Percentiles rank a stretch among this genome's conserved stretches.
phyloP scores from a whole-genome alignment of 2,113 vertebrate species.

The Sander lucioperca region DNA sequence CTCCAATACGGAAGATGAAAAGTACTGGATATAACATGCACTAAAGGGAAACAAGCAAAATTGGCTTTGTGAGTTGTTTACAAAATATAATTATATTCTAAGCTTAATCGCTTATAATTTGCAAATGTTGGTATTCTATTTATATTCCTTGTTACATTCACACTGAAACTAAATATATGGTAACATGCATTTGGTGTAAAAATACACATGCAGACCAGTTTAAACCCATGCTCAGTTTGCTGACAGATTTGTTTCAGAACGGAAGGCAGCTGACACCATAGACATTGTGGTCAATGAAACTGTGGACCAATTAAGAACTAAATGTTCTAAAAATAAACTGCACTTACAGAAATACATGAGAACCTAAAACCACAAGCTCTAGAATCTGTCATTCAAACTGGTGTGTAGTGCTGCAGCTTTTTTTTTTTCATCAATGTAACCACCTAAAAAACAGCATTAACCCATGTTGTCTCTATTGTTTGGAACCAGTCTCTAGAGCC shows the following conservation, averaged over 20 bases:
- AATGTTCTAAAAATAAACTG: conserved; percentile 66
- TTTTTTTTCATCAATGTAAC: background rate
- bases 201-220: conserved; percentile 4
- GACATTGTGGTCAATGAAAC: conserved; percentile 58
- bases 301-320: conserved; percentile 17
- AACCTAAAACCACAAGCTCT: background rate
- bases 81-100: background rate
- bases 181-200: background rate
- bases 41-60: background rate
- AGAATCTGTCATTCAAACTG: background rate
- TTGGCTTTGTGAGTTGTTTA: background rate
- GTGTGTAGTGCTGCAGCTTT: too few relatives aligned
- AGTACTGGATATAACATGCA: background rate
- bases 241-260: conserved; percentile 49
- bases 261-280: conserved; percentile 44
- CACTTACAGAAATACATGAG: background rate
- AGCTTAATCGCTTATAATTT: background rate
- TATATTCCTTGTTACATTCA: background rate
- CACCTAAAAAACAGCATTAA: background rate
- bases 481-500: conserved; percentile 48
- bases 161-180: background rate
- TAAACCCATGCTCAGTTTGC: background rate
- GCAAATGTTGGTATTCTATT: background rate
- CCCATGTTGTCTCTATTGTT: background rate
- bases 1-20: background rate